Percentiles rank a stretch among this genome's conserved stretches.
phyloP scores from a whole-genome alignment of 2,113 vertebrate genomes.

The Rhegmatorhina hoffmannsi region DNA sequence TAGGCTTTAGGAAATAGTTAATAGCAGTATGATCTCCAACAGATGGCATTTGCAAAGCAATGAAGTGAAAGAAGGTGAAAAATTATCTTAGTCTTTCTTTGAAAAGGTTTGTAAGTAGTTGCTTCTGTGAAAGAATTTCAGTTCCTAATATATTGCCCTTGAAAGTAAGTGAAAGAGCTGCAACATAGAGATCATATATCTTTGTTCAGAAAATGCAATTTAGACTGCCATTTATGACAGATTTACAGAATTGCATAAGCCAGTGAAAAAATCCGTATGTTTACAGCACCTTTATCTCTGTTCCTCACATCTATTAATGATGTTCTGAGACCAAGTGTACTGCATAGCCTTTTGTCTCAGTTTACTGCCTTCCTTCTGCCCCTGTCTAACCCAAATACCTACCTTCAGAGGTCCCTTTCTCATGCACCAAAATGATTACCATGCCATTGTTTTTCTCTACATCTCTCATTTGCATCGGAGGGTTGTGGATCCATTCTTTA shows the following conservation, averaged over 20 bases:
- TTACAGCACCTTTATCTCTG: background rate
- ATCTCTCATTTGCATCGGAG: background rate
- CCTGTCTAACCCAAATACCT: background rate
- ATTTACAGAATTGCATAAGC: background rate
- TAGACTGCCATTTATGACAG: background rate
- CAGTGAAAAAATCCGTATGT: background rate
- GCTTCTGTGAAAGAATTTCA: background rate
- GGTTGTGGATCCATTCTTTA: background rate
- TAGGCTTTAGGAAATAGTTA: background rate
- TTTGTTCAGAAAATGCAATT: background rate
- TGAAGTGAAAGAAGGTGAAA: background rate
- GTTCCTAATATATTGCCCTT: background rate
- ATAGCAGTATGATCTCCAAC: background rate
- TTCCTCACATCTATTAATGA: background rate
- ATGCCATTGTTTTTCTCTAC: background rate
- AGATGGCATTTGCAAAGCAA: background rate
- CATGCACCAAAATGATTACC: background rate
- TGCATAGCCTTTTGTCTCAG: background rate
- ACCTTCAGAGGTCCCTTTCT: constrained; percentile 13
- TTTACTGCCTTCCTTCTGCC: background rate
- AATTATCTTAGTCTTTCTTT: background rate
- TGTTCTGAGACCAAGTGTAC: background rate
- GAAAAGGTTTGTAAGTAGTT: background rate
- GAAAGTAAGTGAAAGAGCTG: background rate
- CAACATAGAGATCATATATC: background rate